Base-by-base conservation (phyloP, 1,140 invertebrate genomes). In the Musca vetustissima region DNA sequence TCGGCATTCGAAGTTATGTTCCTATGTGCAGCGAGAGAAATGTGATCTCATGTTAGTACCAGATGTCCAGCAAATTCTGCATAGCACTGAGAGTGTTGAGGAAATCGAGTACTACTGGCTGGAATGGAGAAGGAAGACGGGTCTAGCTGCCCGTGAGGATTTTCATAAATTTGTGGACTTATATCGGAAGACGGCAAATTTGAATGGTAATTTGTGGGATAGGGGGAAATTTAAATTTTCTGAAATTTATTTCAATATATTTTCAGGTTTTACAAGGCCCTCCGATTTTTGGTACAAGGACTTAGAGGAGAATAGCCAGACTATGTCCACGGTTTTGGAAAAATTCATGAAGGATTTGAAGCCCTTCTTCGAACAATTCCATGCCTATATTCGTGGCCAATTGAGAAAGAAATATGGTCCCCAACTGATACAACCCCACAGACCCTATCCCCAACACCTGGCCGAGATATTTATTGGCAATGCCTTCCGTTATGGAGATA, bases 51-150 rank as follows among this genome's bases (percentile, higher is more conserved):
- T 61, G 0, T 67, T 81, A 8, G 76, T 78, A 59, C 79, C 79
- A 1, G 74, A 78, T 11, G 75, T 81, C 4, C 76, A 78, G 53
- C 24, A 69, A 0, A 68, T 76, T 59, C 64, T 81, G 19, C 73
- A 78, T 48, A 67, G 69, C 0, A 75, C 72, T 17, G 53, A 66
- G 0, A 66, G 81, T 72, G 61, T 75, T 3, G 66, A 71, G 13
- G 79, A 81, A 70, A 77, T 81, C 19, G 76, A 81, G 36, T 76
- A 75, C 55, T 81, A 81, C 66, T 81, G 79, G 79, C 66, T 75
- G 13, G 77, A 81, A 66, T 81, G 79, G 79, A 71, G 76, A 1
- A 68, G 66, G 0, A 64, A 69, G 19, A 73, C 76, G 0, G 79
- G 77, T 13, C 11, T 74, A 43, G 66, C 72, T 24, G 71, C 64